Evolutionary conservation across 2,113 vertebrate species (phyloP).

Genomic region (Columba janthina): DNA sequence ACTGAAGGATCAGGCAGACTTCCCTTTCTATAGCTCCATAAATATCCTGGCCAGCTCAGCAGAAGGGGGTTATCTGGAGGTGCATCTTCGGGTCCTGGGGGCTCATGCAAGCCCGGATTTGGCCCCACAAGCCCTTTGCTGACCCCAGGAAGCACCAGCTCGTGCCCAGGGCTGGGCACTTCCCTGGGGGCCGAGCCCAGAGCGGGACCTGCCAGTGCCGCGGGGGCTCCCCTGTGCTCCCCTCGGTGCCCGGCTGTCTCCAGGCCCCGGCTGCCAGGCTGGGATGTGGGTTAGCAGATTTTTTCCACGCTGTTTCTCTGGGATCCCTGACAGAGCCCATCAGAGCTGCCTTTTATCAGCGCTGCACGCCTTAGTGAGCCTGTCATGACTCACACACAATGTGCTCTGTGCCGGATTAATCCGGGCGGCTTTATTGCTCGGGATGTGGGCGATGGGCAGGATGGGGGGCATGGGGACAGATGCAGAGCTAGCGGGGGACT

Average conservation of each 20-base stretch:
- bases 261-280: slow-evolving; percentile 19
- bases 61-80: neutral
- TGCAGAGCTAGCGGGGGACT: neutral
- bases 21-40: neutral
- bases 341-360: slow-evolving; percentile 83
- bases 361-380: slow-evolving; percentile 86
- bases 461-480: neutral
- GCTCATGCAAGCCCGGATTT: neutral
- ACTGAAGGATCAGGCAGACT: neutral
- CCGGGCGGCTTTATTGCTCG: slow-evolving; percentile 72
- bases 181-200: neutral
- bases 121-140: accelerated
- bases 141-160: neutral
- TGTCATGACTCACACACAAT: slow-evolving; percentile 86
- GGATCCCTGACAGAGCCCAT: slow-evolving; percentile 70
- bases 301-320: slow-evolving; percentile 61
- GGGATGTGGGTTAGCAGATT: slow-evolving; percentile 63
- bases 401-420: slow-evolving; percentile 85
- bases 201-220: neutral
- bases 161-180: accelerated
- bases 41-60: neutral
- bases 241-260: neutral
- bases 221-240: neutral
- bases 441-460: slow-evolving; percentile 46
- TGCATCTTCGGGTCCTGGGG: neutral